phyloP scores from a whole-genome alignment of 2,888 invertebrate genomes.

The Habroteleia sp. region DNA sequence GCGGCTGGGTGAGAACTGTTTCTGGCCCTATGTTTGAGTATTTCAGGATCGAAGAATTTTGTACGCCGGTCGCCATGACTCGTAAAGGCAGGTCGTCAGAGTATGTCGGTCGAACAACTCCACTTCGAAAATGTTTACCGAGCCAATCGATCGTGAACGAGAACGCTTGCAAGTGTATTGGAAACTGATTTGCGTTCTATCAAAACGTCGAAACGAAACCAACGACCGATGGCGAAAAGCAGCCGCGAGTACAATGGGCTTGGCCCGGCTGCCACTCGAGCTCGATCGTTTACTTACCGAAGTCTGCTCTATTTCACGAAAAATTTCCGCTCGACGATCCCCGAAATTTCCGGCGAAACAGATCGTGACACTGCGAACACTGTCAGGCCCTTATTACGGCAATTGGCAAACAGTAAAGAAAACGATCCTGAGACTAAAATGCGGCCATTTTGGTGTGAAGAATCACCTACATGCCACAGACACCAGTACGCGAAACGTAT shows the following conservation, averaged over 20 bases:
- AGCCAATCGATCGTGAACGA: no score
- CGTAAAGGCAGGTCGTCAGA: conserved; percentile 21
- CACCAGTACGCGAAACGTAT: conserved; percentile 3
- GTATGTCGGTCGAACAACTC: no score
- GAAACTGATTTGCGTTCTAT: no score
- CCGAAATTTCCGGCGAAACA: conserved; percentile 81
- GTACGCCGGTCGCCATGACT: conserved; percentile 45
- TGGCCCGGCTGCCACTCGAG: conserved; percentile 71
- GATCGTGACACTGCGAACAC: conserved; percentile 72
- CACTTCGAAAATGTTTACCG: no score
- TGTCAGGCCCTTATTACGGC: conserved; percentile 82
- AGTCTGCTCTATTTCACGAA: conserved; percentile 79
- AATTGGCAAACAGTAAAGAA: conserved; percentile 91
- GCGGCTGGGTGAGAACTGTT: no score
- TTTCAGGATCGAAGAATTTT: conserved; percentile 2
- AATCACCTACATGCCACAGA: conserved; percentile 65
- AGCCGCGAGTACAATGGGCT: conserved; percentile 72
- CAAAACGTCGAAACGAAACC: conserved; percentile 64
- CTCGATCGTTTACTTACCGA: conserved; percentile 60
- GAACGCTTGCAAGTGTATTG: no score
- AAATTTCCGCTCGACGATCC: conserved; percentile 77
- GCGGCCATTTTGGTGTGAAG: conserved; percentile 89
- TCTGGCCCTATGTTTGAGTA: no score
- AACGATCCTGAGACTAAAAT: conserved; percentile 87
- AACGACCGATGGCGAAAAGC: no score